Base-by-base conservation (phyloP, 2,113 vertebrate genomes). In the Heterocephalus glaber region DNA sequence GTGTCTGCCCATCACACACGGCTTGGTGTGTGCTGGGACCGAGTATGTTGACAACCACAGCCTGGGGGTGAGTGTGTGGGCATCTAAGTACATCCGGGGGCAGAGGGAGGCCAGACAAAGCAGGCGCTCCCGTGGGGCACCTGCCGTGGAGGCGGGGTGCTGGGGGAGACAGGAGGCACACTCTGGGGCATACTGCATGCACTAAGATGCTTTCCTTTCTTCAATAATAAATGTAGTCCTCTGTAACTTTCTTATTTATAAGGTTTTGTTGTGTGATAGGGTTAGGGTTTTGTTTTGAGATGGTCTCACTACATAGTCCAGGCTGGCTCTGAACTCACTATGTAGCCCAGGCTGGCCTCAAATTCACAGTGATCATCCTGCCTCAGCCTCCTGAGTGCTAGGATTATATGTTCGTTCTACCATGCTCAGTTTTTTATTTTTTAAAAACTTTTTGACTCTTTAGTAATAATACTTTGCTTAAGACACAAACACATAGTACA, bases 121-220 rank as follows among this genome's bases (percentile, higher is more conserved):
- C 12, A 22, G 72, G 10, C 11, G 41, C 72, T 28, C 72, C 38
- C 0, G 12, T 56, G n/a, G n/a, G 66, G 7, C 7, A 19, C 5
- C 54, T 1, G 2, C 35, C 1, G 0, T 17, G 14, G 13, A 22
- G 65, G 1, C 14, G 12, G 41, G 3, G 9, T 49, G 2, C 7
- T 28, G 35, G 9, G 38, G 33, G 2, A 4, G 7, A 44, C 41
- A 44, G 44, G 41, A 26, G 12, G 41, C 13, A 2, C 5, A 5
- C 41, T 44, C 72, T 16, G 20, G 20, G 5, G 41, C 26, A 47
- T 47, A 47, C 24, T 47, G 72, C 22, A 13, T 11, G 28, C 41
- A 14, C 24, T 13, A 16, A 44, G 10, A 76, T 16, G 10, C 9
- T 44, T 30, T 26, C 28, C 58, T 33, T 44, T 44, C 26, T 44